Percentiles rank a stretch among this genome's conserved stretches.
These are phyloP conservation scores for Castor canadensis DNA, from an alignment of 2,113 vertebrate species.

Conservation along the genomic window DNA sequence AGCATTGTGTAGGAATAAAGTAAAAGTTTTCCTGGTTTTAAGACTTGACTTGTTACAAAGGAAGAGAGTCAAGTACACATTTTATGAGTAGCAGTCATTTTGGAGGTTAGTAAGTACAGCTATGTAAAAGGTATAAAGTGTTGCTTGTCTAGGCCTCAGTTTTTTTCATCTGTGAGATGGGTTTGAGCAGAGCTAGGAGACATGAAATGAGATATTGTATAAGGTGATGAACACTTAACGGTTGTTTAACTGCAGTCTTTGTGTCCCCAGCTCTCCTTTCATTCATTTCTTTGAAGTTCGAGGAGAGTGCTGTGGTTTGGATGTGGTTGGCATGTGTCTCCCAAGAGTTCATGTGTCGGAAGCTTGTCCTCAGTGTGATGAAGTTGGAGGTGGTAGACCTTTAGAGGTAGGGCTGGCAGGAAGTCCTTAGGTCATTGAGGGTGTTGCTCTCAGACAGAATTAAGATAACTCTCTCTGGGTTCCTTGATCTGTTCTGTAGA, in stretches of 20 bases:
- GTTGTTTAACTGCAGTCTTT: neutral
- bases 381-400: neutral
- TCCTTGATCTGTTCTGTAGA: neutral
- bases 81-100: neutral
- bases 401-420: neutral
- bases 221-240: neutral
- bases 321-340: neutral
- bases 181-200: neutral
- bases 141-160: neutral
- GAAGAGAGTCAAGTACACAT: neutral
- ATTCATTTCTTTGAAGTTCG: neutral
- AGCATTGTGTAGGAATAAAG: neutral
- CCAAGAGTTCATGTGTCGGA: neutral
- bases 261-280: neutral
- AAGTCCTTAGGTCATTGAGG: neutral
- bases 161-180: neutral
- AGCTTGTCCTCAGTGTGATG: neutral
- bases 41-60: neutral
- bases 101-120: neutral
- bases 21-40: neutral
- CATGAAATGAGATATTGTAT: neutral
- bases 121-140: neutral
- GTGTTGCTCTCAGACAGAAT: neutral
- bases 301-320: neutral
- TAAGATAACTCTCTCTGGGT: neutral